Percentiles rank a stretch among this genome's conserved stretches.
Evolutionary conservation across 2,797 vertebrate species (phyloP).

Genomic region (Harpagifer antarcticus): DNA sequence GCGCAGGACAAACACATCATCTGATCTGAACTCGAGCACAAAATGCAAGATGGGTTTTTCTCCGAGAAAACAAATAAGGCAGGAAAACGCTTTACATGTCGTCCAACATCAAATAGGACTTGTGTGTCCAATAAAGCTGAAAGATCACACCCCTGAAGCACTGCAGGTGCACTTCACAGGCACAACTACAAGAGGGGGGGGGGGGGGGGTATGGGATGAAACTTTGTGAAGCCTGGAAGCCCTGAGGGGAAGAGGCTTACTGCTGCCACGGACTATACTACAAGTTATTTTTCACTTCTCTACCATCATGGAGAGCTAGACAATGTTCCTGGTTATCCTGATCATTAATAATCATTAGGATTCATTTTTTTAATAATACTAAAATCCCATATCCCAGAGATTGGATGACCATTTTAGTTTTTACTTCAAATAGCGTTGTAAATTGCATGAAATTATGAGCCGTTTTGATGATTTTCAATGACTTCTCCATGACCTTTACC

Average conservation of each 20-base stretch:
- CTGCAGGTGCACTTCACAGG: constrained; percentile 59
- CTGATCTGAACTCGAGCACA: not conserved
- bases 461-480: too few species aligned
- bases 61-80: constrained; percentile 34
- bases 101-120: constrained; percentile 39
- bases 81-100: constrained; percentile 23
- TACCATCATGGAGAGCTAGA: too few species aligned
- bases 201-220: constrained; percentile 4
- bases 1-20: constrained; percentile 30
- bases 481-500: too few species aligned
- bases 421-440: too few species aligned
- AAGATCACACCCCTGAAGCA: constrained; percentile 53
- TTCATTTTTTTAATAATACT: too few species aligned
- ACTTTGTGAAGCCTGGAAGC: constrained; percentile 43
- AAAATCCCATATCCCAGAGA: too few species aligned
- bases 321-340: too few species aligned
- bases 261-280: constrained; percentile 22
- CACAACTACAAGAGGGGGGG: constrained; percentile 6
- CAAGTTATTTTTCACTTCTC: not conserved
- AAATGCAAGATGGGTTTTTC: constrained; percentile 9
- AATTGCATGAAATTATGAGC: too few species aligned
- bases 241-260: constrained; percentile 48
- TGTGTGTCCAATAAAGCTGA: constrained; percentile 52
- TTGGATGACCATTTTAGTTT: too few species aligned
- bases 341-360: too few species aligned